phyloP scores from a whole-genome alignment of 1,140 invertebrate species.

The Myzus persicae region DNA sequence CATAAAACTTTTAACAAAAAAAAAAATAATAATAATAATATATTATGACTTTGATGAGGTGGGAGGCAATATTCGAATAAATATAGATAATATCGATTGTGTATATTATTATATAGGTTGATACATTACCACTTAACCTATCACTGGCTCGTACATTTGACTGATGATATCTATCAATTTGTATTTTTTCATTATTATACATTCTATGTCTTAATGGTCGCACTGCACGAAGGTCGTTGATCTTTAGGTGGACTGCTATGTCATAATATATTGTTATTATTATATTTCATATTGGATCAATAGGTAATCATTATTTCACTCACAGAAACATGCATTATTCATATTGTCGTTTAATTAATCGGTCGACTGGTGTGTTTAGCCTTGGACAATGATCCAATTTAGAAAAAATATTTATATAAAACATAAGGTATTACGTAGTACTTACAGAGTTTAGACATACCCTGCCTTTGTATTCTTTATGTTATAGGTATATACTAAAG shows the following conservation, averaged over 20 bases:
- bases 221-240: conserved; percentile 8
- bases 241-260: background rate
- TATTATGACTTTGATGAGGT: background rate
- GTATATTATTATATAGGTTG: conserved; percentile 6
- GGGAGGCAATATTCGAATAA: background rate
- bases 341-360: conserved; percentile 18
- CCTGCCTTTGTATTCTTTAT: background rate
- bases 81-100: background rate
- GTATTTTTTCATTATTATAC: background rate
- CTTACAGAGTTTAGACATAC: background rate
- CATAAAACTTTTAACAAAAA: background rate
- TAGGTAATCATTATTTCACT: conserved; percentile 12
- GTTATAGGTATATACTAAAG: background rate
- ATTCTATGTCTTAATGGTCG: background rate
- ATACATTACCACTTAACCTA: conserved; percentile 2
- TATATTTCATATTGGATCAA: background rate
- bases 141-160: background rate
- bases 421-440: background rate
- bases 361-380: background rate
- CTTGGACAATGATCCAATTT: conserved; percentile 5
- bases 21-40: background rate
- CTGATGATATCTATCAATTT: conserved; percentile 27
- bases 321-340: conserved; percentile 10
- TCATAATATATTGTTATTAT: conserved; percentile 2
- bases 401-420: background rate